phyloP scores from a whole-genome alignment of 2,113 vertebrate species.

The Stigmatopora argus region DNA sequence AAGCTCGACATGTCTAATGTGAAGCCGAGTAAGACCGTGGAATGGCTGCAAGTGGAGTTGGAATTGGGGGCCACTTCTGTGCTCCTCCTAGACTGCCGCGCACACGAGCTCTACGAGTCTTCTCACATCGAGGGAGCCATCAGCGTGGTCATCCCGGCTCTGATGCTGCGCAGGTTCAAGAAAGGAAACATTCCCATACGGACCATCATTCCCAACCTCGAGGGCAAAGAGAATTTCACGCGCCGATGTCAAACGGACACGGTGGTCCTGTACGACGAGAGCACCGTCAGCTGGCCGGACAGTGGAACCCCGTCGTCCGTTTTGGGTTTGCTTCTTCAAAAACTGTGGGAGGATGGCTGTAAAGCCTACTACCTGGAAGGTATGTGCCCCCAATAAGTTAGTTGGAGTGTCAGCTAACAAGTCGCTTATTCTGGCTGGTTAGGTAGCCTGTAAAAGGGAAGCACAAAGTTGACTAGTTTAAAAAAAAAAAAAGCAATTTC shows the following conservation, averaged over 20 bases:
- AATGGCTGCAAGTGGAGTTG: constrained; percentile 90
- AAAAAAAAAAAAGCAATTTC: neutral
- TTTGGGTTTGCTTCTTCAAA: constrained; percentile 85
- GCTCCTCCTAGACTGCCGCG: constrained; percentile 93
- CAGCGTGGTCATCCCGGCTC: constrained; percentile 89
- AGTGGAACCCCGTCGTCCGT: constrained; percentile 83
- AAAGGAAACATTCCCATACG: constrained; percentile 92
- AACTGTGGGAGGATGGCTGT: constrained; percentile 92
- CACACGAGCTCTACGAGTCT: constrained; percentile 91
- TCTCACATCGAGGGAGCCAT: constrained; percentile 95
- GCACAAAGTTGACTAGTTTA: neutral
- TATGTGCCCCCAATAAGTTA: constrained; percentile 38
- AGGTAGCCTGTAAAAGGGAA: neutral
- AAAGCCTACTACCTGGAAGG: constrained; percentile 91
- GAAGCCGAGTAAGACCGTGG: constrained; percentile 90
- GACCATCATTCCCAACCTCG: constrained; percentile 84
- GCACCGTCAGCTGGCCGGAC: constrained; percentile 84
- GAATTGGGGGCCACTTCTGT: constrained; percentile 82
- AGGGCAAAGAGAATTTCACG: constrained; percentile 86
- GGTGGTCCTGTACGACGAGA: constrained; percentile 92
- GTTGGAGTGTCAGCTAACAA: neutral
- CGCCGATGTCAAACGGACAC: constrained; percentile 87
- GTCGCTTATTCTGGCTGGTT: neutral
- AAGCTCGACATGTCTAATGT: constrained; percentile 77
- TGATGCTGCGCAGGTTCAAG: constrained; percentile 92